These are phyloP conservation scores for Pseudanteris insignis DNA, from an alignment of 2,888 invertebrate genomes.

Conservation along the genomic window DNA sequence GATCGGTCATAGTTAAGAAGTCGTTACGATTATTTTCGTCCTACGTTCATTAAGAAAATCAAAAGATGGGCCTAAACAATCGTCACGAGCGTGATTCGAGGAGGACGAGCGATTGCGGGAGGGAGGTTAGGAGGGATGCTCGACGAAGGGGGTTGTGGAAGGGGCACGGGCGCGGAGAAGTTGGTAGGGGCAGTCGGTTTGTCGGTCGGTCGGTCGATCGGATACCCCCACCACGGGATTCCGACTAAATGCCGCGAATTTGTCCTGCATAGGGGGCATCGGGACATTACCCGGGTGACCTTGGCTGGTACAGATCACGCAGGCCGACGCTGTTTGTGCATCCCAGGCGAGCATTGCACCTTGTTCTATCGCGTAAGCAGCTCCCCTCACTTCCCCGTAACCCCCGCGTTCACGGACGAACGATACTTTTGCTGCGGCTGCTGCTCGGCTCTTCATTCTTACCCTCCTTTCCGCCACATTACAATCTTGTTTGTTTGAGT, in stretches of 20 bases:
- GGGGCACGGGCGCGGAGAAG: constrained; percentile 13
- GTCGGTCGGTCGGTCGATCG: constrained; percentile 42
- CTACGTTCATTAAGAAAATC: constrained; percentile 1
- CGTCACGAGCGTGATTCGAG: neutral
- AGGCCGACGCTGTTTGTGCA: constrained; percentile 61
- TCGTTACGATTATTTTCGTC: no score
- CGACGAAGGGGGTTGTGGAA: constrained; percentile 4
- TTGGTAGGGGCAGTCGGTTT: constrained; percentile 36
- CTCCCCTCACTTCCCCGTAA: constrained; percentile 16
- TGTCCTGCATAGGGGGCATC: constrained; percentile 66
- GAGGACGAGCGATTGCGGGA: neutral
- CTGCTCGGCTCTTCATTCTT: constrained; percentile 35
- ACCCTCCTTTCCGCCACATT: constrained; percentile 30
- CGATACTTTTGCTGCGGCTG: constrained; percentile 23
- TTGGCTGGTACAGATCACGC: constrained; percentile 57
- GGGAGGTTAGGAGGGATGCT: neutral
- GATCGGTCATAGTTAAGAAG: no score
- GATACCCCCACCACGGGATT: constrained; percentile 36
- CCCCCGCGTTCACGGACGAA: constrained; percentile 8
- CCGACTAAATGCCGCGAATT: constrained; percentile 56
- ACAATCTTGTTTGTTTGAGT: constrained; percentile 37
- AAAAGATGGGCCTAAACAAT: neutral
- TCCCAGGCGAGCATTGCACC: constrained; percentile 60
- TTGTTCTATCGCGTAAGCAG: constrained; percentile 60
- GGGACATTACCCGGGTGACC: constrained; percentile 67